phyloP scores from a whole-genome alignment of 1,140 invertebrate species.

The Leptopilina clavipes region DNA sequence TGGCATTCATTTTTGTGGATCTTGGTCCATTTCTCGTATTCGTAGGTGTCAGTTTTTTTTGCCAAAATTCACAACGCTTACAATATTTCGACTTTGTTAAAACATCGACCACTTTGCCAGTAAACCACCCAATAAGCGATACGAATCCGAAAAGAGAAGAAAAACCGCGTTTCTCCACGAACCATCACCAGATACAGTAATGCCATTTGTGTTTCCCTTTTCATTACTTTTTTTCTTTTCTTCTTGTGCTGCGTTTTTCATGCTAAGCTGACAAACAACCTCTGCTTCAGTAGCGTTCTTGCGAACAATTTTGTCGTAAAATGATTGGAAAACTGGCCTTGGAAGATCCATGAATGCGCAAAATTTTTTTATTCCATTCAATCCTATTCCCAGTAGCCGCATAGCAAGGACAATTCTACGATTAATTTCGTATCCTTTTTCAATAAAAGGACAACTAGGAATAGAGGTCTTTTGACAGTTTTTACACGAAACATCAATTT shows the following conservation, averaged over 20 bases:
- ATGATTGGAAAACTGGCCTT: constrained; percentile 41
- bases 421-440: no score
- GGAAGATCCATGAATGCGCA: constrained; percentile 14
- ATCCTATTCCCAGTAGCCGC: constrained; percentile 15
- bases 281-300: constrained; percentile 27
- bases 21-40: constrained; percentile 43
- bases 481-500: no score
- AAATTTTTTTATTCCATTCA: constrained; percentile 17
- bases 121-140: constrained; percentile 44
- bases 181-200: constrained; percentile 44
- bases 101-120: constrained; percentile 45
- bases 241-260: constrained; percentile 41
- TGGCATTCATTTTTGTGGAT: constrained; percentile 36
- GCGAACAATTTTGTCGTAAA: constrained; percentile 40
- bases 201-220: constrained; percentile 1
- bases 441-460: no score
- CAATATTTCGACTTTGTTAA: constrained; percentile 44
- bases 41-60: constrained; percentile 35
- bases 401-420: no score
- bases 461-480: no score
- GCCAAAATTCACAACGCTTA: constrained; percentile 39
- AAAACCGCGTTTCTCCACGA: constrained; percentile 42
- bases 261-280: constrained; percentile 32
- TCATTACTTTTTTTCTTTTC: constrained; percentile 28
- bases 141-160: constrained; percentile 35